phyloP scores from a whole-genome alignment of 92 coral and sea anemone species.

The Bergia puertoricense region DNA sequence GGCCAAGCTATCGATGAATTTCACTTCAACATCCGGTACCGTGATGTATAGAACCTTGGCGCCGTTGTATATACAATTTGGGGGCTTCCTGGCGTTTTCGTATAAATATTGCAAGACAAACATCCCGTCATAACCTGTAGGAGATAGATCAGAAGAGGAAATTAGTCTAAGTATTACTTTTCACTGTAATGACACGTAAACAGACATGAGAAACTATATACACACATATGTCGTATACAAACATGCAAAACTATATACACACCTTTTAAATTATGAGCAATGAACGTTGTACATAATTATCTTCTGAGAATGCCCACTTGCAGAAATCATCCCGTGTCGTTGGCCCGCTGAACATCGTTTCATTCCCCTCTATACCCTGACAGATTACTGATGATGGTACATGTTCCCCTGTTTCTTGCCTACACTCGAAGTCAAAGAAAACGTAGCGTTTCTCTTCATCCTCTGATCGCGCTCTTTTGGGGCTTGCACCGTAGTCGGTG shows the following conservation, averaged over 20 bases:
- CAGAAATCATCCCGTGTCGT: conserved; percentile 45
- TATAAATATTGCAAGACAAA: conserved; percentile 43
- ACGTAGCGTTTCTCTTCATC: conserved; percentile 9
- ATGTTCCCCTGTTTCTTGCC: neutral
- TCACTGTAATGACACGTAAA: no score
- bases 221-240: no score
- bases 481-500: neutral
- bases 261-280: conserved; percentile 51
- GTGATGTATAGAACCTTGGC: conserved; percentile 48
- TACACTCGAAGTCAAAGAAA: conserved; percentile 52
- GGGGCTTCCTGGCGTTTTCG: conserved; percentile 17
- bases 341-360: conserved; percentile 47
- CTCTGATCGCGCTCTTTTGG: neutral
- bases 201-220: no score
- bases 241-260: no score
- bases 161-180: no score
- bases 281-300: conserved; percentile 11
- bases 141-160: neutral
- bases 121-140: conserved; percentile 13
- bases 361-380: neutral
- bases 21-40: conserved; percentile 6
- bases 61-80: conserved; percentile 43
- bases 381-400: conserved; percentile 48
- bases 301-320: conserved; percentile 45
- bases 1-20: conserved; percentile 42